These are phyloP conservation scores for Squalus acanthias DNA, from an alignment of 2,797 vertebrate genomes.

Conservation along the genomic window DNA sequence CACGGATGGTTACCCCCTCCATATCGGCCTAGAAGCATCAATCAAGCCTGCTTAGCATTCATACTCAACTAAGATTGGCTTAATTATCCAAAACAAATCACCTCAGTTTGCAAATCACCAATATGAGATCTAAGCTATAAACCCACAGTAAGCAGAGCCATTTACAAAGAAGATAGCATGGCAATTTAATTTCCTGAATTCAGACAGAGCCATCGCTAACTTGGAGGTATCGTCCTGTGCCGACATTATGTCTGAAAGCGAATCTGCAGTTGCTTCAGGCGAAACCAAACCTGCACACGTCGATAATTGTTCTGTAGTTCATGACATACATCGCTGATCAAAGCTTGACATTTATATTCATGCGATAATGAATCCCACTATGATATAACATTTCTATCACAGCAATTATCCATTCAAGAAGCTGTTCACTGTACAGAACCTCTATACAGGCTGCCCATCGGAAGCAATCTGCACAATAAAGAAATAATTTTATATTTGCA, in stretches of 20 bases:
- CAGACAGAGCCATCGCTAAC: not conserved
- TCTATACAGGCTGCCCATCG: not conserved
- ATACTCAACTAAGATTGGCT: constrained; percentile 4
- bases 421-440: not conserved
- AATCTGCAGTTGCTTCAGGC: not conserved
- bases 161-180: not conserved
- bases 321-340: not conserved
- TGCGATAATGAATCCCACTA: not conserved
- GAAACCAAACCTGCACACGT: not conserved
- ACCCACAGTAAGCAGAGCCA: not conserved
- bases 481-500: not conserved
- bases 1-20: not conserved
- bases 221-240: not conserved
- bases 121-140: not conserved
- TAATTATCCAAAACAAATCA: constrained; percentile 37
- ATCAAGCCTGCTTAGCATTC: constrained; percentile 16
- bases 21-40: not conserved
- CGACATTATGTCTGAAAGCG: not conserved
- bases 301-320: not conserved
- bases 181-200: not conserved
- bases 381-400: not conserved
- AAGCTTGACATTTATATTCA: not conserved
- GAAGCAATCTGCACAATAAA: not conserved
- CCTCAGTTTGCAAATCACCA: constrained; percentile 4
- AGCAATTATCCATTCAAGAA: not conserved